Conservation (phyloP, 2,888 invertebrate species). For the Metallyticus violacea region DNA sequence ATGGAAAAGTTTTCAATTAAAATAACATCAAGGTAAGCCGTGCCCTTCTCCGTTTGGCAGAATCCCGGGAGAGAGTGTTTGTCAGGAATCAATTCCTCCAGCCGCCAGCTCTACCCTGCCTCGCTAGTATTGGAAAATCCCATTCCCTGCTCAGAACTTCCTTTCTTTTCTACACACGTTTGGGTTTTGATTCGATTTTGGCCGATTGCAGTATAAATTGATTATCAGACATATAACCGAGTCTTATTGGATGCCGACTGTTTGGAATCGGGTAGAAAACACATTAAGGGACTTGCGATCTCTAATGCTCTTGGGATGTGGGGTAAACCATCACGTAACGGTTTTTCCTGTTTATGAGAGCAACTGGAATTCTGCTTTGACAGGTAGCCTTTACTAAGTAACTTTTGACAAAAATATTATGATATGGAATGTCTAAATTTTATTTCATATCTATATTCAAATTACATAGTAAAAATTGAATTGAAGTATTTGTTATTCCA, state of each 20-base stretch:
- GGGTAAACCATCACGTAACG: background rate
- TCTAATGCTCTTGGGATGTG: background rate
- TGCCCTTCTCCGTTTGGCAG: background rate
- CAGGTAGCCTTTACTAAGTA: too few relatives aligned
- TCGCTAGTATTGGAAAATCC: slow-evolving; percentile 1
- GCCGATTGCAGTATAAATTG: slow-evolving; percentile 25
- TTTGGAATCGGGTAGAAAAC: background rate
- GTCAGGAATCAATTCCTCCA: background rate
- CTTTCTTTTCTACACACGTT: slow-evolving; percentile 25
- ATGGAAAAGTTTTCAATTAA: background rate
- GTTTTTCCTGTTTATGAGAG: background rate
- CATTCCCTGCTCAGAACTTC: slow-evolving; percentile 22
- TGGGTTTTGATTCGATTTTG: slow-evolving; percentile 21
- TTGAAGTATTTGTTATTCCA: too few relatives aligned
- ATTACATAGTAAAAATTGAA: too few relatives aligned
- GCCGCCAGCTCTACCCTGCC: background rate
- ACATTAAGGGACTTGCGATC: background rate
- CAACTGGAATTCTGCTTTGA: background rate
- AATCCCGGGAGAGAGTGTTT: background rate
- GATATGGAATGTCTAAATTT: too few relatives aligned
- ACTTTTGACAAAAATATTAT: too few relatives aligned
- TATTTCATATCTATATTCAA: too few relatives aligned
- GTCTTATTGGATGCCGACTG: slow-evolving; percentile 16
- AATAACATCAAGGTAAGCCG: background rate
- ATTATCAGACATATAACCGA: slow-evolving; percentile 20